Evolutionary conservation across 2,888 invertebrate genomes (phyloP).

Genomic region (Drosophila ezoana): DNA sequence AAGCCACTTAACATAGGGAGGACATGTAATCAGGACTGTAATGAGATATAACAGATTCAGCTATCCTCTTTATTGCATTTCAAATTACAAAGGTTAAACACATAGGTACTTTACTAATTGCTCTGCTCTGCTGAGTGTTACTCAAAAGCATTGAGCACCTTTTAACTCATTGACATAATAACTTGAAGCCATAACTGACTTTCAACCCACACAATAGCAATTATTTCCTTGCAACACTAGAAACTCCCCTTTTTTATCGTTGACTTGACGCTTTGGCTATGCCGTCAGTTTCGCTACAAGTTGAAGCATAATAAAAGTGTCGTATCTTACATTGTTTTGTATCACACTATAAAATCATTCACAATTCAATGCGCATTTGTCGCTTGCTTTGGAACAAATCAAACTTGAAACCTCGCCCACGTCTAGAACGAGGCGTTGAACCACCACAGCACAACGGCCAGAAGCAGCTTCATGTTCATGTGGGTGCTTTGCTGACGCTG

Average conservation of each 20-base stretch:
- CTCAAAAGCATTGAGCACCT: constrained; percentile 5
- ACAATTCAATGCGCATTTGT: constrained; percentile 70
- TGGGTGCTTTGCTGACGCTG: constrained; percentile 45
- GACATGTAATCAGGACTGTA: neutral
- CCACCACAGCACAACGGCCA: constrained; percentile 37
- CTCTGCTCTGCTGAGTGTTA: constrained; percentile 19
- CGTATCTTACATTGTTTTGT: constrained; percentile 28
- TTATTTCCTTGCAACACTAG: neutral
- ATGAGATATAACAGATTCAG: too few relatives aligned
- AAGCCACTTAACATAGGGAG: neutral
- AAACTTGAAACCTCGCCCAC: constrained; percentile 76
- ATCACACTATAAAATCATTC: constrained; percentile 57
- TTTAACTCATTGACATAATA: constrained; percentile 11
- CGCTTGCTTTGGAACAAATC: constrained; percentile 65
- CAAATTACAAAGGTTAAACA: neutral
- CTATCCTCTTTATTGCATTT: too few relatives aligned
- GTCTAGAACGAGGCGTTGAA: constrained; percentile 77
- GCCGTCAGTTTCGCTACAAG: constrained; percentile 5
- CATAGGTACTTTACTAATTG: neutral
- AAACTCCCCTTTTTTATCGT: constrained; percentile 9
- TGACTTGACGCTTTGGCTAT: neutral
- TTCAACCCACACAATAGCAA: constrained; percentile 47
- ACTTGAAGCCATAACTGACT: constrained; percentile 9
- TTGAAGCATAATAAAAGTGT: constrained; percentile 24
- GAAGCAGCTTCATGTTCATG: constrained; percentile 35